Percentiles rank a stretch among this genome's conserved stretches.
Evolutionary conservation across 2,113 vertebrate genomes (phyloP).

Genomic region (Gambusia affinis): DNA sequence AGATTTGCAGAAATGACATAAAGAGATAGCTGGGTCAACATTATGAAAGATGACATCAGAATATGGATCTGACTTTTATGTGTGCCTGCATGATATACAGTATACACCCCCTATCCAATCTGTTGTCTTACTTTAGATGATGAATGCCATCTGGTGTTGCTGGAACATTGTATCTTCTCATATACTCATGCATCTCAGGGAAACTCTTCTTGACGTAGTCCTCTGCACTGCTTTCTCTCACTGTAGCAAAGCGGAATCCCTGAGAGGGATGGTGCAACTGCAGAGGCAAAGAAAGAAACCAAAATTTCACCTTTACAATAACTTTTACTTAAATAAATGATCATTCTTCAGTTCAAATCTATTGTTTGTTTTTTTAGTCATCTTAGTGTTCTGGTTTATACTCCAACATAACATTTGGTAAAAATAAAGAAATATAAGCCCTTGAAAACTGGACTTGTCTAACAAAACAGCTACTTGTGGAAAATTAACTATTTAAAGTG

Average conservation of each 20-base stretch:
- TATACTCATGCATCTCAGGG: conserved; percentile 90
- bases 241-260: conserved; percentile 91
- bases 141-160: conserved; percentile 88
- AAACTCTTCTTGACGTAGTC: conserved; percentile 95
- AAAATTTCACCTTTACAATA: conserved; percentile 9
- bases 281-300: conserved; percentile 65
- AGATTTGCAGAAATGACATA: conserved; percentile 12
- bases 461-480: not conserved
- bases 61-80: not conserved
- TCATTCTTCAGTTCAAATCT: not conserved
- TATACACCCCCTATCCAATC: not conserved
- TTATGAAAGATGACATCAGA: conserved; percentile 2
- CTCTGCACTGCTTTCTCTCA: conserved; percentile 94
- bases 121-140: conserved; percentile 85
- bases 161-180: conserved; percentile 88
- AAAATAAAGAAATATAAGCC: not conserved
- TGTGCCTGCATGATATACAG: not conserved
- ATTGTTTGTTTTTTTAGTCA: not conserved
- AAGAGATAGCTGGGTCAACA: conserved; percentile 7
- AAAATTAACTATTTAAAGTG: not conserved
- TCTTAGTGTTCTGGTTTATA: not conserved
- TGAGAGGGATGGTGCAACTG: conserved; percentile 93
- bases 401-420: not conserved
- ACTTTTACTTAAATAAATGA: conserved; percentile 2
- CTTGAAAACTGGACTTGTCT: too few relatives aligned